Evolutionary conservation across 2,113 vertebrate species (phyloP).

Genomic region (Suncus etruscus): DNA sequence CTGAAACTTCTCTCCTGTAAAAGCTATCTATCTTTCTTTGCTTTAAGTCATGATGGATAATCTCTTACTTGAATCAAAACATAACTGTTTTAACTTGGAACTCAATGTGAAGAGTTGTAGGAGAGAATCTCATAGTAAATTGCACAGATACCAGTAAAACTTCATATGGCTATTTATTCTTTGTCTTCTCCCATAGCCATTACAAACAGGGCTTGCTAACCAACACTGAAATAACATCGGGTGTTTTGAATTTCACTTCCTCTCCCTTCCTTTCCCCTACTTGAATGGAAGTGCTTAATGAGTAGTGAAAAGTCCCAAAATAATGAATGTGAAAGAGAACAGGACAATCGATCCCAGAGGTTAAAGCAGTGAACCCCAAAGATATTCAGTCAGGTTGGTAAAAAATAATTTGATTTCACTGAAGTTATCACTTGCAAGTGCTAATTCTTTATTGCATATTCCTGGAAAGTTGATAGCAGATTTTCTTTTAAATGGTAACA

Average conservation of each 20-base stretch:
- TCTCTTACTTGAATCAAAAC: background rate
- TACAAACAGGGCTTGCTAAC: conserved; percentile 4
- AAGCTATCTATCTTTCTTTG: background rate
- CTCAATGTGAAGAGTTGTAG: background rate
- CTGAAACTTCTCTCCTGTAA: background rate
- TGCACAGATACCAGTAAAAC: conserved; percentile 24
- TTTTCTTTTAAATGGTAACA: conserved; percentile 13
- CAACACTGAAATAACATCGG: conserved; percentile 64
- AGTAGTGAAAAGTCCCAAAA: conserved; percentile 69
- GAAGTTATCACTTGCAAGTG: background rate
- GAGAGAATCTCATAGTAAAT: conserved; percentile 35
- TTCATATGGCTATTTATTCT: conserved; percentile 34
- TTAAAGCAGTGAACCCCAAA: conserved; percentile 12
- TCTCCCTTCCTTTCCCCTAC: conserved; percentile 36
- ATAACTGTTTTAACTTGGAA: conserved; percentile 31
- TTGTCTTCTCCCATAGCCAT: background rate
- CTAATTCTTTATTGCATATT: background rate
- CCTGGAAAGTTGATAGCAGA: background rate
- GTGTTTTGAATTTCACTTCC: conserved; percentile 69
- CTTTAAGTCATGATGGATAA: conserved; percentile 4
- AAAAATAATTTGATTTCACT: background rate
- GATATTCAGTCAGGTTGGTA: background rate
- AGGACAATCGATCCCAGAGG: conserved; percentile 38
- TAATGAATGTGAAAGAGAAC: conserved; percentile 51
- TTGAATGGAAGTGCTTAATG: conserved; percentile 67